Evolutionary conservation across 2,888 invertebrate species (phyloP), one percentile per base, ranked within the genome.

Genomic region (Tetragonisca angustula): DNA sequence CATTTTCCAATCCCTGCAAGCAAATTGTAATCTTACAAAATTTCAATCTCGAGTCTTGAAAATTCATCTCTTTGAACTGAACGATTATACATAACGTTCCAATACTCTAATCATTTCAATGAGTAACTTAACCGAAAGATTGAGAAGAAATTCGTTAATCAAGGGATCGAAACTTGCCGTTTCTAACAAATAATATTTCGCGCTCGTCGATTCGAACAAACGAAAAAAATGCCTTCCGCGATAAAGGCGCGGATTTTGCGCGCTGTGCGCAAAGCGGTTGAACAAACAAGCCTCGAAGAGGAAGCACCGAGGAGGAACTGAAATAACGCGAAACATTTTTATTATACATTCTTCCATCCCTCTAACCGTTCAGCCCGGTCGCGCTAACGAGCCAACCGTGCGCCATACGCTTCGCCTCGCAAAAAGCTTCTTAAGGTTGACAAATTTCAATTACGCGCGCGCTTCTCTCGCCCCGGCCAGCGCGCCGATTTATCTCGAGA

Each of bases 401-500:
- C 43, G 43, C 72, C 81, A 43, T 73, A 81, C 62, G 65, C 73
- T 54, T 73, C 72, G 65, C 9, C 43, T 70, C 65, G 72, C 74
- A 54, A 82, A 74, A 82, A 70, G 73, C 82, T 70, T 61, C 83
- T 84, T 75, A 72, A 76, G 83, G 75, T 77, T 81, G 81, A 85
- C 79, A 84, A 83, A 85, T 82, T 84, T 84, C 83, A 79, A 81
- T 84, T 84, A 81, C 78, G 62, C 49, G 76, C 69, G 36, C 59
- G 74, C 75, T 36, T 36, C 27, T 69, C 75, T 49, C 32, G 49
- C 52, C 54, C 50, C 32, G 32, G 64, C 50, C 62, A 24, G 24
- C 43, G 56, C 74, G 70, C 80, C 82, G 85, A 89, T 84, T 89
- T 89, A 89, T 89, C 88, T 89, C 86, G 83, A 73, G 81, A 83